Evolutionary conservation across 2,888 invertebrate genomes (phyloP).

Genomic region (Trissoscelio sp.): DNA sequence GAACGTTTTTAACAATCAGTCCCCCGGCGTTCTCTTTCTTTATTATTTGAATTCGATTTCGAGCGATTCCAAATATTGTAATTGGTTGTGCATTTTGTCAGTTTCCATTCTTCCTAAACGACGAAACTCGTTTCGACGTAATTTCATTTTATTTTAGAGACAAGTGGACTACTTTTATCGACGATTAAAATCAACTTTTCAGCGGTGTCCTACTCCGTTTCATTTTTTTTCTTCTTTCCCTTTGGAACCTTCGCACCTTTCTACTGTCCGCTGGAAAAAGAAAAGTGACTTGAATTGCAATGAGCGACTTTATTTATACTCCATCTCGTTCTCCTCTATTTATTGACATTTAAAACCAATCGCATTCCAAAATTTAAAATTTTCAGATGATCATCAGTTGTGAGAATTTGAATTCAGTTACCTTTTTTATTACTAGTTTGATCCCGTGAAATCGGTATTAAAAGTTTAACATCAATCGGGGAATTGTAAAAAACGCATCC

Average conservation of each 20-base stretch:
- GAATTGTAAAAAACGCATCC: conserved; percentile 1
- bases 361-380: conserved; percentile 47
- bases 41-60: conserved; percentile 13
- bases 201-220: background rate
- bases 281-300: conserved; percentile 38
- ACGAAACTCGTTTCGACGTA: background rate
- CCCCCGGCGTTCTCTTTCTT: conserved; percentile 2
- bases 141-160: background rate
- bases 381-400: conserved; percentile 33
- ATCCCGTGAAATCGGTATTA: conserved; percentile 28
- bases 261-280: conserved; percentile 24
- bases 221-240: background rate
- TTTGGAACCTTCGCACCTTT: conserved; percentile 2
- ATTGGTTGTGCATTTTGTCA: background rate
- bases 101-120: background rate
- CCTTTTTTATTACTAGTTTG: conserved; percentile 18
- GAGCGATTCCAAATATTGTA: background rate
- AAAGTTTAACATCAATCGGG: conserved; percentile 1
- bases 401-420: conserved; percentile 19
- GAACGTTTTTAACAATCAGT: conserved; percentile 15
- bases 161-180: conserved; percentile 3
- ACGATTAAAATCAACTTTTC: conserved; percentile 26
- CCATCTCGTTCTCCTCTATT: background rate
- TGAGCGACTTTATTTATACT: conserved; percentile 33
- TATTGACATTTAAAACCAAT: conserved; percentile 15